phyloP scores from a whole-genome alignment of 2,888 invertebrate genomes.

The Lepidonotus clava region DNA sequence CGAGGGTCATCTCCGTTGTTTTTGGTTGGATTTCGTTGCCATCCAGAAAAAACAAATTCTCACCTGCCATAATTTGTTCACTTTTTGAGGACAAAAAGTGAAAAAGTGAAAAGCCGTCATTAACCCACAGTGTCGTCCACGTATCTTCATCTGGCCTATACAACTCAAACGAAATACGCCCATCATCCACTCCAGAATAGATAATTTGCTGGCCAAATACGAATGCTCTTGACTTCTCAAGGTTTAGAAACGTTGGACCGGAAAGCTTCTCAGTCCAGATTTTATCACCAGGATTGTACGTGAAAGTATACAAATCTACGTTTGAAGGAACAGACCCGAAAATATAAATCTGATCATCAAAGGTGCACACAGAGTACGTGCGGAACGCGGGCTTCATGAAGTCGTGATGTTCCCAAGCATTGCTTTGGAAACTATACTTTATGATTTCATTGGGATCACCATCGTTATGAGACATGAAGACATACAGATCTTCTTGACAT shows the following conservation, averaged over 20 bases:
- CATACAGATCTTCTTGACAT: neutral
- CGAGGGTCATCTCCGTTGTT: neutral
- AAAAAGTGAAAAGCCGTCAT: neutral
- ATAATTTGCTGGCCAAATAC: neutral
- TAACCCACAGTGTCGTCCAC: neutral
- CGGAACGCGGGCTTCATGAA: neutral
- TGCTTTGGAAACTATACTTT: neutral
- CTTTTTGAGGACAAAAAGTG: neutral
- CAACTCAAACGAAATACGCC: neutral
- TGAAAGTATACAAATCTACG: neutral
- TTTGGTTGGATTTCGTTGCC: neutral
- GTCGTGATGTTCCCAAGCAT: conserved; percentile 16
- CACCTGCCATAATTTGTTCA: neutral
- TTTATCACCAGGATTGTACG: neutral
- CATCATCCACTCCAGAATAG: neutral
- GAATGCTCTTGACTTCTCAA: neutral
- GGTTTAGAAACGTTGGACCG: neutral
- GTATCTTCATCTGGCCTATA: neutral
- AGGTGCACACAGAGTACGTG: neutral
- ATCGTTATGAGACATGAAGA: neutral
- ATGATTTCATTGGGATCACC: neutral
- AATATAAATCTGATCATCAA: neutral
- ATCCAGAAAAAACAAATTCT: neutral
- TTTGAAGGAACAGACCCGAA: neutral
- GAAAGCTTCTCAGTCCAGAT: neutral